Evolutionary conservation across 1,140 invertebrate genomes (phyloP), one percentile per base, ranked within the genome.

Genomic region (Fopius arisanus): DNA sequence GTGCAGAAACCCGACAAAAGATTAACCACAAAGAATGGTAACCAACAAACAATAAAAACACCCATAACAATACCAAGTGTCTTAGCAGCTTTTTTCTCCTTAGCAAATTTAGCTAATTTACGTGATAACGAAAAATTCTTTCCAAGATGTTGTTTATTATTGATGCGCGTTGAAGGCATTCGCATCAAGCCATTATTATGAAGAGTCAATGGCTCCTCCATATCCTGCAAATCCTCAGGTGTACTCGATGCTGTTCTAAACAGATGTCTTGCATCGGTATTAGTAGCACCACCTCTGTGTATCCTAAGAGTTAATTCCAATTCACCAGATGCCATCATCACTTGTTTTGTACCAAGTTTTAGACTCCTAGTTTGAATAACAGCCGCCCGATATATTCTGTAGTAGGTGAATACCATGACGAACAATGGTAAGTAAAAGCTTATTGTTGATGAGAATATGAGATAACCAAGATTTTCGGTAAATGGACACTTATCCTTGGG

Each of bases 401-500:
- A 97, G 83, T 98, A 98, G 0, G 97, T 97, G 82, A 97, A 97
- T n/a, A 98, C 93, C 98, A 99, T 99, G 5, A 99, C 96, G 80
- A 98, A 93, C 19, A 99, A 90, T 1, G 98, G 98, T 43, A 98
- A 90, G 87, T 99, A 99, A 88, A 99, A 99, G 31, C 96, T 98
- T 79, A 99, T 97, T 62, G 95, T 96, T 2, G 98, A 99, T 1
- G 95, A 97, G 87, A 97, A 97, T 80, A 97, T 93, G 54, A 97
- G 88, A 81, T 98, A 98, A 16, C 94, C 95, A 54, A 97, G 87
- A 84, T 97, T 94, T 83, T 97, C 94, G 67, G 96, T 97, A 81
- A 98, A 98, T 10, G 95, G 94, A 84, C 96, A 98, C 83, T 95
- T 94, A 81, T 92, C 92, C 73, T 91, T 89, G 0, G 93, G 93